Evolutionary conservation across 2,797 vertebrate species (phyloP).

Genomic region (Hippopotamyrus pictus): DNA sequence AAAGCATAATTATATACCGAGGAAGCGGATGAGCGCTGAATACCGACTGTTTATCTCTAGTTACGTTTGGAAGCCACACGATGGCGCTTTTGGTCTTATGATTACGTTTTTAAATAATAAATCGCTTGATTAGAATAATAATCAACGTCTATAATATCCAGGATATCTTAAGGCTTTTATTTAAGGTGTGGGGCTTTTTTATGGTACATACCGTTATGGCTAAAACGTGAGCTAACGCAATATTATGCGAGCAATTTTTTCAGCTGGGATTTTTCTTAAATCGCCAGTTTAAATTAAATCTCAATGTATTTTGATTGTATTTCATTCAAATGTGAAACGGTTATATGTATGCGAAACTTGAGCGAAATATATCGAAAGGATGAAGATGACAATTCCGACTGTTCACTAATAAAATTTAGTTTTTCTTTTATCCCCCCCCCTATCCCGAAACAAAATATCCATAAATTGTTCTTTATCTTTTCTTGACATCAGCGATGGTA

Average conservation of each 20-base stretch:
- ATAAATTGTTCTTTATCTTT: not conserved
- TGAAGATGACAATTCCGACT: not conserved
- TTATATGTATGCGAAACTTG: not conserved
- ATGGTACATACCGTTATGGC: not conserved
- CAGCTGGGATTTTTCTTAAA: not conserved
- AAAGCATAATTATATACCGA: not conserved
- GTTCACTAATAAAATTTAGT: not conserved
- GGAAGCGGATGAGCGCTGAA: not conserved
- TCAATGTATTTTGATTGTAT: not conserved
- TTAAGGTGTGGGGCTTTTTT: not conserved
- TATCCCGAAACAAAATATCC: not conserved
- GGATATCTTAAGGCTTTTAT: not conserved
- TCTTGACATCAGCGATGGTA: not conserved
- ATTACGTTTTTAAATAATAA: not conserved
- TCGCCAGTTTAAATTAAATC: not conserved
- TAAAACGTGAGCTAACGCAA: not conserved
- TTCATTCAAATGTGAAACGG: not conserved
- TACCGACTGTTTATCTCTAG: not conserved
- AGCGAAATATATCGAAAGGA: not conserved
- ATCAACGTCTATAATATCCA: not conserved
- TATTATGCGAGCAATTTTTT: not conserved
- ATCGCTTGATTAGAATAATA: slow-evolving; percentile 3
- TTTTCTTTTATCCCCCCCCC: not conserved
- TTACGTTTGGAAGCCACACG: slow-evolving; percentile 52
- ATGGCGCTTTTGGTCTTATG: slow-evolving; percentile 66